Evolutionary conservation across 2,113 vertebrate species (phyloP).

Genomic region (Alethe diademata): DNA sequence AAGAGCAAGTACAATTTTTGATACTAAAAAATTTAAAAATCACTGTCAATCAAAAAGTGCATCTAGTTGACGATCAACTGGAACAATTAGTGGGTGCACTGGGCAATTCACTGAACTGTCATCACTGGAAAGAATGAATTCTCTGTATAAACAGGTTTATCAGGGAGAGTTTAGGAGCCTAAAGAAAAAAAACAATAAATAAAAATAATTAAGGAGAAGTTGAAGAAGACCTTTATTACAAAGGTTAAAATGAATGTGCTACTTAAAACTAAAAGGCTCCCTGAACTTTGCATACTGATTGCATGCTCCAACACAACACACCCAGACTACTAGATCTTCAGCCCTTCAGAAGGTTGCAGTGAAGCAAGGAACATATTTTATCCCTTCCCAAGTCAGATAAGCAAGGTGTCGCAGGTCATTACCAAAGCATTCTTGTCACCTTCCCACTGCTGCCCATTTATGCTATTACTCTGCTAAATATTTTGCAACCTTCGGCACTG

Average conservation of each 20-base stretch:
- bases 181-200: not conserved
- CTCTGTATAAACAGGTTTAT: not conserved
- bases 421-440: not conserved
- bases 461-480: not conserved
- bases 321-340: not conserved
- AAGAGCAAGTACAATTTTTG: not conserved
- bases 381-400: not conserved
- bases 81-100: not conserved
- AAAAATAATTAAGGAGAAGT: not conserved
- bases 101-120: not conserved
- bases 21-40: not conserved
- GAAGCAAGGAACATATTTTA: not conserved
- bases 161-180: not conserved
- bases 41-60: not conserved
- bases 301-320: not conserved
- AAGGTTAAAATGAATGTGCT: conserved; percentile 24
- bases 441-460: not conserved
- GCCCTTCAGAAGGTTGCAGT: not conserved
- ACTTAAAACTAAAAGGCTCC: conserved; percentile 35
- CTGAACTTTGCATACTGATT: not conserved
- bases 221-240: conserved; percentile 19
- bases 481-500: not conserved
- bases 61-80: not conserved
- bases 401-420: not conserved
- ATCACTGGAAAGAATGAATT: conserved; percentile 27